A percentile compares a stretch with the other conserved stretches of the same genome.
These are phyloP conservation scores for Antheraea assamensis DNA, from an alignment of 2,888 invertebrate genomes.

Conservation along the genomic window DNA sequence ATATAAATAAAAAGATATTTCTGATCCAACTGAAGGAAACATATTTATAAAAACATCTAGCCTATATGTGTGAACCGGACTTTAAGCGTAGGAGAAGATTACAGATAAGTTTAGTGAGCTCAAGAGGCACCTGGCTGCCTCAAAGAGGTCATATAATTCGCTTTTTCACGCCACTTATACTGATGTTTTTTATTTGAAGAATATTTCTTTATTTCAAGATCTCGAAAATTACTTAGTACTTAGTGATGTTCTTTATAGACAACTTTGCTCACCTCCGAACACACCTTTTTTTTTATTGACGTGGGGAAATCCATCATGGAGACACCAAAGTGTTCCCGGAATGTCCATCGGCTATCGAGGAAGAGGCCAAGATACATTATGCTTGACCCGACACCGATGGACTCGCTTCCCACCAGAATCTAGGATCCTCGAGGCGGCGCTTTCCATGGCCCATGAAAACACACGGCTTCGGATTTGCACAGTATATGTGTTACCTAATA, in stretches of 20 bases:
- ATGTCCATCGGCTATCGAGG: no score
- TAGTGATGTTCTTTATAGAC: slow-evolving; percentile 31
- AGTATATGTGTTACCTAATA: no score
- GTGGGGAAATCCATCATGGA: no score
- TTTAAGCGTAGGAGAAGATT: slow-evolving; percentile 13
- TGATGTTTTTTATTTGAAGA: slow-evolving; percentile 41
- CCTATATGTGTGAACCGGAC: not conserved
- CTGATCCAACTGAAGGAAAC: not conserved
- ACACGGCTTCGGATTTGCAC: no score
- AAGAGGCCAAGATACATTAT: no score
- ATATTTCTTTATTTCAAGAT: slow-evolving; percentile 45
- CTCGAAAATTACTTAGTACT: slow-evolving; percentile 40
- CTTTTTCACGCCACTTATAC: slow-evolving; percentile 36
- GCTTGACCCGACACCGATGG: no score
- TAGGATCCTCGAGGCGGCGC: no score
- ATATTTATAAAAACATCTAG: not conserved
- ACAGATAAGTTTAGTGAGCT: slow-evolving; percentile 17
- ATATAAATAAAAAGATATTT: not conserved
- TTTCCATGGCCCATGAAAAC: no score
- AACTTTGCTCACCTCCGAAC: not conserved
- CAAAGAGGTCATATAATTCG: slow-evolving; percentile 36
- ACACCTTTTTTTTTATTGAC: not conserved
- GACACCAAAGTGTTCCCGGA: no score
- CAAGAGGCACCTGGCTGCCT: slow-evolving; percentile 16
- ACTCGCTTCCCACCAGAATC: no score